Percentiles rank a stretch among this genome's conserved stretches.
phyloP scores from a whole-genome alignment of 92 coral and sea anemone genomes.

The Micromussa lordhowensis region DNA sequence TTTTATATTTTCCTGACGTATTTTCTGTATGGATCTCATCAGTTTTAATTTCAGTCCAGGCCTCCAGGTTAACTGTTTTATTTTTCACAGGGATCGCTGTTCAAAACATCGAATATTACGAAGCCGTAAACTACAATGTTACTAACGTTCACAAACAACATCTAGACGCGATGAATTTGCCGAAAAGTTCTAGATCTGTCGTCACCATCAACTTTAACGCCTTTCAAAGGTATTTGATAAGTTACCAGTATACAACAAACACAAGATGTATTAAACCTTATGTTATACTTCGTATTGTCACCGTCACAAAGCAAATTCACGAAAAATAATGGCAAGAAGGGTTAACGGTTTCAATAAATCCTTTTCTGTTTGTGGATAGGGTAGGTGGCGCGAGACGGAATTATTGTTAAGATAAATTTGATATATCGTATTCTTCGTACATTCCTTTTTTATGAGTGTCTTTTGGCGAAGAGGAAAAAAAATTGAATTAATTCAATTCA shows the following conservation, averaged over 20 bases:
- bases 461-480: too few species aligned
- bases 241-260: too few species aligned
- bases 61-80: not conserved
- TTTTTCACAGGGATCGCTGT: constrained; percentile 6
- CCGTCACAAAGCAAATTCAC: not conserved
- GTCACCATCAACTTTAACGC: constrained; percentile 64
- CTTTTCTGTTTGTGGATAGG: too few species aligned
- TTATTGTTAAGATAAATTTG: too few species aligned
- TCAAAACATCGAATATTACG: constrained; percentile 54
- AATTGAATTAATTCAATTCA: too few species aligned
- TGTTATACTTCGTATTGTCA: not conserved
- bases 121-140: constrained; percentile 61
- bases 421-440: too few species aligned
- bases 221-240: constrained; percentile 67
- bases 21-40: too few species aligned
- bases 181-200: constrained; percentile 9
- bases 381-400: too few species aligned
- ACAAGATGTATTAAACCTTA: too few species aligned
- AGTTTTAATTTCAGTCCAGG: not conserved
- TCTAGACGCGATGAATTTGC: constrained; percentile 23
- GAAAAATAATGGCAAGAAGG: too few species aligned
- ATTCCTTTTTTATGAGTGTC: too few species aligned
- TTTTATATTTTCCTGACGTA: constrained; percentile 15
- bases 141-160: constrained; percentile 63
- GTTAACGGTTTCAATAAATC: too few species aligned